Base-by-base conservation (phyloP, 2,113 vertebrate genomes). In the Labrus mixtus region DNA sequence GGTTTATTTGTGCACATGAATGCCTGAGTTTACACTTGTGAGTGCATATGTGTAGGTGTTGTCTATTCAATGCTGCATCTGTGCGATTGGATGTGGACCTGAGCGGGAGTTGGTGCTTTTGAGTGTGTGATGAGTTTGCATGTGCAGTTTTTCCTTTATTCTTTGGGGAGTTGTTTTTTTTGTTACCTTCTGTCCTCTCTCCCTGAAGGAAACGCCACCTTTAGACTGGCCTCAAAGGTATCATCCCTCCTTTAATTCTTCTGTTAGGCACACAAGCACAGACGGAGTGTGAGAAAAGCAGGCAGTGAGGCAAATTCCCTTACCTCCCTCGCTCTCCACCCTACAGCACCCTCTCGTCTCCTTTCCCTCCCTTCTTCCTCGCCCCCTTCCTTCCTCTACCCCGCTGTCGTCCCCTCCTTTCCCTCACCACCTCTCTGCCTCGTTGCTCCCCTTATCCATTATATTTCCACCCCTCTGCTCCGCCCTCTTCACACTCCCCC, bases 391-490 rank as follows among this genome's bases (percentile, higher is more conserved):
- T n/a, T 29, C 45, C 55, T 48, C 62, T 29, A 64, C 51, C 56
- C 56, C 41, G 60, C 11, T 1, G 41, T 29, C 69, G 50, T 57
- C 54, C 62, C 64, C 65, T 45, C 29, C 55, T 23, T 78, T 64
- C 73, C 53, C 58, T 57, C 65, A 1, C 71, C 80, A 73, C 83
- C 61, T 39, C 73, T 87, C 72, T 79, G 81, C 77, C 87, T 88
- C 71, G 63, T 89, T 90, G 82, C 81, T 73, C 85, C 66, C 64
- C 87, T 87, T 87, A 87, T 88, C 80, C 88, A 88, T 91, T 91
- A 85, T 86, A 90, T 87, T 84, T 81, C 75, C 84, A 78, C 75
- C 79, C 74, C 72, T 79, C 77, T 65, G 74, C 69, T 71, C 84
- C 64, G 11, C 84, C 79, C 73, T 68, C 41, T 77, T 25, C 78